A percentile compares a stretch with the other conserved stretches of the same genome.
These are phyloP conservation scores for Flexamia atlantica DNA, from an alignment of 2,888 invertebrate species.

Conservation along the genomic window DNA sequence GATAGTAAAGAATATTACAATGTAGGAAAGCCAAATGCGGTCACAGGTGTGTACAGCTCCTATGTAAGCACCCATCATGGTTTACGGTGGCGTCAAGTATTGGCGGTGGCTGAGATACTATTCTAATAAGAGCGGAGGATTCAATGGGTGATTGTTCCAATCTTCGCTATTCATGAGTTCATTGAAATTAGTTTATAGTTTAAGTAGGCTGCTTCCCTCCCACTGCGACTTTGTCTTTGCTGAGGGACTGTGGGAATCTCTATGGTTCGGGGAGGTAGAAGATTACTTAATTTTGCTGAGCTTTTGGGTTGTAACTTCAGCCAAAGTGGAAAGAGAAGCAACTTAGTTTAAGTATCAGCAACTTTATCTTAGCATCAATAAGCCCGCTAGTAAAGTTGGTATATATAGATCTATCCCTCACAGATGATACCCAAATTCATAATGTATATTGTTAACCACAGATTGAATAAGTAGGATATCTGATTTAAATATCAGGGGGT, in stretches of 20 bases:
- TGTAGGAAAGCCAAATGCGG: too few species aligned
- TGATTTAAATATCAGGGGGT: too few species aligned
- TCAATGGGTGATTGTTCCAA: conserved; percentile 48
- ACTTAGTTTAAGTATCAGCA: too few species aligned
- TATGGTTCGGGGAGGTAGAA: background rate
- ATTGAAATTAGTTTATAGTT: conserved; percentile 45
- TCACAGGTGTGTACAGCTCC: too few species aligned
- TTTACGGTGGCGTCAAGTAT: conserved; percentile 32
- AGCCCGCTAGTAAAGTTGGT: too few species aligned
- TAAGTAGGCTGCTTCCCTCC: conserved; percentile 17
- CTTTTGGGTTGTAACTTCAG: background rate
- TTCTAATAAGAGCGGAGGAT: conserved; percentile 48
- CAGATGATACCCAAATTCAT: too few species aligned
- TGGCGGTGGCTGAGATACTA: conserved; percentile 39
- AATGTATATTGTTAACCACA: too few species aligned
- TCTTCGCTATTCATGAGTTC: conserved; percentile 42
- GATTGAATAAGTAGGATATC: too few species aligned
- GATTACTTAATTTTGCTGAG: too few species aligned
- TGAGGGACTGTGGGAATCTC: conserved; percentile 17
- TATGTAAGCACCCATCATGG: background rate
- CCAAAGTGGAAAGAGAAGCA: background rate
- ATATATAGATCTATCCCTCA: too few species aligned
- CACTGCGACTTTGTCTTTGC: background rate
- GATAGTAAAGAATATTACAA: too few species aligned
- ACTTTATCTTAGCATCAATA: too few species aligned